Evolutionary conservation across 2,888 invertebrate species (phyloP).

Genomic region (Apotomis capreana): DNA sequence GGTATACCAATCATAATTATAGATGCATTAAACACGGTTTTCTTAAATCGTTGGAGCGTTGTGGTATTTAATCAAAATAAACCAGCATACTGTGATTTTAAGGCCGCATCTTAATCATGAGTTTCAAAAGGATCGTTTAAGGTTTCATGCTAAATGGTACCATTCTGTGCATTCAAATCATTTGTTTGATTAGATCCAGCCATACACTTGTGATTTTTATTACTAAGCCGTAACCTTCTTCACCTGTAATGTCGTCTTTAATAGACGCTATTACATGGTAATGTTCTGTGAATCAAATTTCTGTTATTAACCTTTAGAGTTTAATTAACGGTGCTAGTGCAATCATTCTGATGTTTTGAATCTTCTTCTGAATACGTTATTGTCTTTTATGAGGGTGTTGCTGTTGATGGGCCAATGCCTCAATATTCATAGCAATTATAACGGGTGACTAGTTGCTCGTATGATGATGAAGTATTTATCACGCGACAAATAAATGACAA

Average conservation of each 20-base stretch:
- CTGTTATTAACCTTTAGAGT: slow-evolving; percentile 24
- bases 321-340: slow-evolving; percentile 5
- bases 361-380: slow-evolving; percentile 8
- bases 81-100: neutral
- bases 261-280: slow-evolving; percentile 6
- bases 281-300: slow-evolving; percentile 9
- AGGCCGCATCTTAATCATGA: too few relatives aligned
- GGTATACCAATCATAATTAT: too few relatives aligned
- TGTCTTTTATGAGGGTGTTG: neutral
- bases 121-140: neutral
- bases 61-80: too few relatives aligned
- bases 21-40: too few relatives aligned
- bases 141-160: neutral
- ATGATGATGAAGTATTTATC: too few relatives aligned
- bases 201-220: slow-evolving; percentile 8
- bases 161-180: neutral
- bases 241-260: slow-evolving; percentile 2
- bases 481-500: too few relatives aligned
- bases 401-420: too few relatives aligned
- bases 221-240: slow-evolving; percentile 10
- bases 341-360: slow-evolving; percentile 6
- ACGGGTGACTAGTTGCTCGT: too few relatives aligned
- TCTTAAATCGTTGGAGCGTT: too few relatives aligned
- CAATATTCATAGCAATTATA: too few relatives aligned
- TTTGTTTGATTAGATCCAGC: neutral